A percentile compares a stretch with the other conserved stretches of the same genome.
These are phyloP conservation scores for Linepithema humile DNA, from an alignment of 1,140 invertebrate species.

Conservation along the genomic window DNA sequence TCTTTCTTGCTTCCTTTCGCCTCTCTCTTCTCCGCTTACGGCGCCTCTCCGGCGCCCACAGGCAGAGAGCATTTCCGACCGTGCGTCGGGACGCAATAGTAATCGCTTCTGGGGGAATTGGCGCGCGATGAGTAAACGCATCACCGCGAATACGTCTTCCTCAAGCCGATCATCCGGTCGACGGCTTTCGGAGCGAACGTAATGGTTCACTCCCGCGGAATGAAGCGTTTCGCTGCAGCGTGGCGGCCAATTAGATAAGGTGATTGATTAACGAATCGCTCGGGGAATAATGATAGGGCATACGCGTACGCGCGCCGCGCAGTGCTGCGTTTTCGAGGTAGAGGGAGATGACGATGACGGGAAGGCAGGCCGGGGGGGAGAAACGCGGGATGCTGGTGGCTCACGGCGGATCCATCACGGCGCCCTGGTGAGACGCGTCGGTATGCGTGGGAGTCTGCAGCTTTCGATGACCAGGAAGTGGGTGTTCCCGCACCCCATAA, in stretches of 20 bases:
- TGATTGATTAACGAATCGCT: constrained; percentile 71
- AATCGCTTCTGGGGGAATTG: background rate
- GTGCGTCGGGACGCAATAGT: constrained; percentile 20
- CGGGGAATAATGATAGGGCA: constrained; percentile 68
- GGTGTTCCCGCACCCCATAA: constrained; percentile 73
- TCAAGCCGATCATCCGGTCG: background rate
- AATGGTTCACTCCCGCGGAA: constrained; percentile 57
- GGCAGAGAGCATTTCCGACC: constrained; percentile 63
- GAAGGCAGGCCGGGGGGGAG: background rate
- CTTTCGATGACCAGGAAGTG: constrained; percentile 73
- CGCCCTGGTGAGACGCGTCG: constrained; percentile 53
- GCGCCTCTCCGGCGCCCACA: constrained; percentile 56
- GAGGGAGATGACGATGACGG: constrained; percentile 2
- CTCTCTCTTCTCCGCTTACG: constrained; percentile 42
- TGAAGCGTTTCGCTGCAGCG: constrained; percentile 43
- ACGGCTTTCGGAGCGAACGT: background rate
- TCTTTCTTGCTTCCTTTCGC: constrained; percentile 60
- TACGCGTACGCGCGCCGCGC: constrained; percentile 15
- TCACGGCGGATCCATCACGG: constrained; percentile 58
- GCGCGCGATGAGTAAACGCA: constrained; percentile 8
- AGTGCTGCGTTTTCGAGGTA: constrained; percentile 18
- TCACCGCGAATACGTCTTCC: background rate
- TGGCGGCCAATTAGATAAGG: constrained; percentile 62
- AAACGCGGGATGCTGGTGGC: constrained; percentile 17
- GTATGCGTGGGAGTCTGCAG: constrained; percentile 70